Evolutionary conservation across 2,888 invertebrate genomes (phyloP).

Genomic region (Orthosia cruda): DNA sequence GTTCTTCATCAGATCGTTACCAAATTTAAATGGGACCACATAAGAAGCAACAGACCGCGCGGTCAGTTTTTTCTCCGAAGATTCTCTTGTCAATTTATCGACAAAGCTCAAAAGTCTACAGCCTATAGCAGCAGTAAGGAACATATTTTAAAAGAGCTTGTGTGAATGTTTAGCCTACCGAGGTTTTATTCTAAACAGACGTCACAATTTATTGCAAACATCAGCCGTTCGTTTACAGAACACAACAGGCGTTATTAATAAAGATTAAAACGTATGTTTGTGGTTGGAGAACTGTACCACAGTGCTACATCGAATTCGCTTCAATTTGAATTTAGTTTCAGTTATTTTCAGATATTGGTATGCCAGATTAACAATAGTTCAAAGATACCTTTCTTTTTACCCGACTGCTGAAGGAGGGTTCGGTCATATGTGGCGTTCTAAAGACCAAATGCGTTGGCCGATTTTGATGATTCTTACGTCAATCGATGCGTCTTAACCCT

Average conservation of each 20-base stretch:
- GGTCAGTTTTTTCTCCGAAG: background rate
- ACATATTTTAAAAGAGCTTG: background rate
- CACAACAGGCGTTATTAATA: conserved; percentile 30
- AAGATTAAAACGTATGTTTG: conserved; percentile 13
- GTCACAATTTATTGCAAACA: conserved; percentile 43
- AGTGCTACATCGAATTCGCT: background rate
- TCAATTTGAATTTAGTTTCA: background rate
- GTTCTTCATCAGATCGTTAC: too few relatives aligned
- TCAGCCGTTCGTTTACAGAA: conserved; percentile 20
- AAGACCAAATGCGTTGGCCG: too few relatives aligned
- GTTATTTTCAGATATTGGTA: background rate
- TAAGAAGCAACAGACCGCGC: too few relatives aligned
- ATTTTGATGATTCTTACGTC: too few relatives aligned
- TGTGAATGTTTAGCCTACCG: conserved; percentile 33
- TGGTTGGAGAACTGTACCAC: conserved; percentile 8
- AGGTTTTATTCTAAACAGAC: conserved; percentile 44
- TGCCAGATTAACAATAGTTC: background rate
- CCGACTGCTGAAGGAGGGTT: too few relatives aligned
- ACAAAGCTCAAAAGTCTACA: background rate
- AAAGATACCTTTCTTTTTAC: too few relatives aligned
- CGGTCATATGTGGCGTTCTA: too few relatives aligned
- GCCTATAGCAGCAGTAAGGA: conserved; percentile 1
- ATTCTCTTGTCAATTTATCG: background rate
- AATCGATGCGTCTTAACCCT: too few relatives aligned
- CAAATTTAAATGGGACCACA: too few relatives aligned